Conservation (phyloP, 2,797 vertebrate genomes). For the Phrynocephalus forsythii region DNA sequence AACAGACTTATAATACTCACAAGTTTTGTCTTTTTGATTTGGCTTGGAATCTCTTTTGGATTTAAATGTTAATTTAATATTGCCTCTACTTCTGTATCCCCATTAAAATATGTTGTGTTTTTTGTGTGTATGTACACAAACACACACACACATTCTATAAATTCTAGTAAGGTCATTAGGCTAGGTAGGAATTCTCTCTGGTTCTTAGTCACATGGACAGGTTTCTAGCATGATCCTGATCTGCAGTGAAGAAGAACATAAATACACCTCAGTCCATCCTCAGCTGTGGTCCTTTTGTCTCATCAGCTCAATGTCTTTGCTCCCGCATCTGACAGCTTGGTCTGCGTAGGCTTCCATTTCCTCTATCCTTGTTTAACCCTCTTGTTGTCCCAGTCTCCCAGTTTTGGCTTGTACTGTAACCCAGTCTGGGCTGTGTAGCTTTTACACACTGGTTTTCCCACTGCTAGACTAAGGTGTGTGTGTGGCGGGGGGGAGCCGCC, state of each 20-base stretch:
- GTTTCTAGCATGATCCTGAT: not conserved
- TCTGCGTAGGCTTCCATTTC: not conserved
- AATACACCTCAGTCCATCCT: slow-evolving; percentile 1
- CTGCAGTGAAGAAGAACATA: not conserved
- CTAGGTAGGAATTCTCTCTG: not conserved
- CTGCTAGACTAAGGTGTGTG: not conserved
- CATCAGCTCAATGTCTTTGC: slow-evolving; percentile 17
- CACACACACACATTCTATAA: no score
- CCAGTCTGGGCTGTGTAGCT: not conserved
- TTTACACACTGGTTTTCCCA: not conserved
- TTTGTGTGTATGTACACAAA: not conserved
- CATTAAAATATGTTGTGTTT: not conserved
- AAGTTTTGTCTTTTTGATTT: not conserved
- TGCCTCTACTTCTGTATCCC: not conserved
- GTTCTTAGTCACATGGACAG: not conserved
- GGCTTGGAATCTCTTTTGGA: not conserved
- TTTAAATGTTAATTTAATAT: not conserved
- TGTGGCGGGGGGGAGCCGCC: not conserved
- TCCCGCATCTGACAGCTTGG: slow-evolving; percentile 20
- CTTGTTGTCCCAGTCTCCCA: not conserved
- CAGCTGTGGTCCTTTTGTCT: not conserved
- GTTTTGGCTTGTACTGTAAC: not conserved
- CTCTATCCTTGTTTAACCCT: slow-evolving; percentile 4
- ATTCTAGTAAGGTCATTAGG: not conserved
- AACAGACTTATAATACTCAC: no score